These are phyloP conservation scores for Trissolcus japonicus DNA, from an alignment of 2,888 invertebrate species.

Conservation along the genomic window DNA sequence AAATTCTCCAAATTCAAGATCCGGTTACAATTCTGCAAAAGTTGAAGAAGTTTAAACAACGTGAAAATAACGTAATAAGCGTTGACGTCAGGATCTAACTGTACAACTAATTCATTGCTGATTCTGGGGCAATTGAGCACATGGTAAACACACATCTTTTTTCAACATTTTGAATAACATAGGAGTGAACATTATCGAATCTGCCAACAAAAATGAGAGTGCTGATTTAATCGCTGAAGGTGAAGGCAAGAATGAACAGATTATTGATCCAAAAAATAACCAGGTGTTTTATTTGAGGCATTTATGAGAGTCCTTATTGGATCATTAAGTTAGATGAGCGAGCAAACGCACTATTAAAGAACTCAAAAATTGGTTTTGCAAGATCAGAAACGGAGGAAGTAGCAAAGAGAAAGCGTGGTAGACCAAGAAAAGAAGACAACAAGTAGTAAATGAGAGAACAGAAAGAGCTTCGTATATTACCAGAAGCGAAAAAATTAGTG, in stretches of 20 bases:
- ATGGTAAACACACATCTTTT: conserved; percentile 6
- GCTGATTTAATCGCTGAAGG: conserved; percentile 18
- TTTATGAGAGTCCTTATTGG: conserved; percentile 30
- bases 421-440: no score
- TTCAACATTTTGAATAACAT: neutral
- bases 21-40: neutral
- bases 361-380: no score
- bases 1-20: neutral
- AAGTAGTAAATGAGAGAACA: no score
- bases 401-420: no score
- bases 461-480: no score
- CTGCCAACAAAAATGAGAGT: conserved; percentile 15
- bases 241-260: conserved; percentile 6
- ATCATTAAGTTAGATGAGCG: conserved; percentile 7
- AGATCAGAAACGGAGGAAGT: no score
- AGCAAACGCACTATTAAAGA: no score
- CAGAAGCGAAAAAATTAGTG: no score
- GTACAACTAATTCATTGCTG: conserved; percentile 4
- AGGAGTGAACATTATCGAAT: conserved; percentile 17
- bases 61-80: neutral
- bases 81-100: neutral
- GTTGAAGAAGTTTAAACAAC: neutral
- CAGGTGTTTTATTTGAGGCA: conserved; percentile 16
- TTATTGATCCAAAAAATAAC: conserved; percentile 17
- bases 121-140: conserved; percentile 14